Evolutionary conservation across 2,888 invertebrate genomes (phyloP).

Genomic region (Lissocephala sabroskyi): DNA sequence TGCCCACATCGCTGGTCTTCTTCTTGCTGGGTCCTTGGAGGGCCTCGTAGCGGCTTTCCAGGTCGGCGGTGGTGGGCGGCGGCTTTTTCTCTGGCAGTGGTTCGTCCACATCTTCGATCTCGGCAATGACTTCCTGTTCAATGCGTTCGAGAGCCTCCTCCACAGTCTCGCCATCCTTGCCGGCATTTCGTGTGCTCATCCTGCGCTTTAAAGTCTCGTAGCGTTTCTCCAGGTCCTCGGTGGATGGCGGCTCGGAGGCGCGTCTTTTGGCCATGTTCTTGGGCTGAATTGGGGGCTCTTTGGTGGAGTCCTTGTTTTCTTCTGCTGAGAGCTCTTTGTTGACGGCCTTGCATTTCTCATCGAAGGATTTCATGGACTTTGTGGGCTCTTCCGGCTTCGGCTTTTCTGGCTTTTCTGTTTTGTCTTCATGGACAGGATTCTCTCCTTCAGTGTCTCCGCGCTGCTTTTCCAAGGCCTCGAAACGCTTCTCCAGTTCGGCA

Average conservation of each 20-base stretch:
- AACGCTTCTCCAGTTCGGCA: slow-evolving; percentile 64
- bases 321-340: slow-evolving; percentile 15
- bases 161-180: slow-evolving; percentile 33
- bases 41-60: slow-evolving; percentile 51
- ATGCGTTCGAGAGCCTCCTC: slow-evolving; percentile 43
- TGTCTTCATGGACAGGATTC: not conserved
- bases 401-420: not conserved
- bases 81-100: slow-evolving; percentile 17
- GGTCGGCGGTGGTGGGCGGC: slow-evolving; percentile 41
- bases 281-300: not conserved
- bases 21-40: slow-evolving; percentile 39
- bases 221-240: slow-evolving; percentile 61
- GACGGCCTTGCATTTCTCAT: slow-evolving; percentile 33
- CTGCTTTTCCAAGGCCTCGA: slow-evolving; percentile 60
- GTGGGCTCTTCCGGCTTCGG: slow-evolving; percentile 4
- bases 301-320: slow-evolving; percentile 3
- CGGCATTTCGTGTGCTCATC: slow-evolving; percentile 39
- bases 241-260: slow-evolving; percentile 59
- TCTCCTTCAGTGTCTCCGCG: slow-evolving; percentile 10
- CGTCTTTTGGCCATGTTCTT: slow-evolving; percentile 32
- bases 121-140: slow-evolving; percentile 42
- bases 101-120: slow-evolving; percentile 13
- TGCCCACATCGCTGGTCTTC: slow-evolving; percentile 34
- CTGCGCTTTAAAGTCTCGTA: slow-evolving; percentile 54
- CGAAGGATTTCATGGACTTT: slow-evolving; percentile 25